Evolutionary conservation across 2,888 invertebrate genomes (phyloP), one percentile per base, ranked within the genome.

Genomic region (Platynereis dumerilii): DNA sequence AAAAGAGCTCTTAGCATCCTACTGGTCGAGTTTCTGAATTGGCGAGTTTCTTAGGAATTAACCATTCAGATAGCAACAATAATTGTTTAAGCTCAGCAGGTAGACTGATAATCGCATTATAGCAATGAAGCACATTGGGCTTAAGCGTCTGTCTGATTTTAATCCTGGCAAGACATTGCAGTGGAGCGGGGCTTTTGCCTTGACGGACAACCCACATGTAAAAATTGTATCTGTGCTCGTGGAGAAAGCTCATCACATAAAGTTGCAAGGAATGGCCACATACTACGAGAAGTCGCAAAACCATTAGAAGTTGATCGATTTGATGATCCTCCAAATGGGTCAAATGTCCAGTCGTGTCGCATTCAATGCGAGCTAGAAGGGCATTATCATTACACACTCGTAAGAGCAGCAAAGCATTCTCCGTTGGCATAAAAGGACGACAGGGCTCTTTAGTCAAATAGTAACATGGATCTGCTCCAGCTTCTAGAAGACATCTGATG

Each of bases 371-470:
- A 15, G 39, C 12, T 1, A 64, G 58, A 3, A 64, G 34, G 20
- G 29, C 54, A 7, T 2, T 26, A 20, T 64, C 44, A 27, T 53
- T 59, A 29, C 39, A 45, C 2, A 60, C 60, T n/a, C 54, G 45
- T 17, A 67, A 20, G 27, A 67, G 42, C 10, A 64, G 10, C 26
- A 64, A 53, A 39, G 67, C 67, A 28, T 55, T 60, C 27, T 64
- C 60, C 20, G 28, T 26, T 0, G 64, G 64, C 45, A 66, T 39
- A n/a, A 34, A 34, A 10, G 54, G 63, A 22, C 55, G 60, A 17
- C 39, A 20, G 10, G 59, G 63, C 10, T 45, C 28, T 22, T 44
- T 39, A 28, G 22, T 54, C 17, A 64, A 27, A 24, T 59, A 55
- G 20, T 27, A 55, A 15, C 2, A 12, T 1, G 66, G 63, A 20